Evolutionary conservation across 2,113 vertebrate species (phyloP).

Genomic region (Salvelinus fontinalis): DNA sequence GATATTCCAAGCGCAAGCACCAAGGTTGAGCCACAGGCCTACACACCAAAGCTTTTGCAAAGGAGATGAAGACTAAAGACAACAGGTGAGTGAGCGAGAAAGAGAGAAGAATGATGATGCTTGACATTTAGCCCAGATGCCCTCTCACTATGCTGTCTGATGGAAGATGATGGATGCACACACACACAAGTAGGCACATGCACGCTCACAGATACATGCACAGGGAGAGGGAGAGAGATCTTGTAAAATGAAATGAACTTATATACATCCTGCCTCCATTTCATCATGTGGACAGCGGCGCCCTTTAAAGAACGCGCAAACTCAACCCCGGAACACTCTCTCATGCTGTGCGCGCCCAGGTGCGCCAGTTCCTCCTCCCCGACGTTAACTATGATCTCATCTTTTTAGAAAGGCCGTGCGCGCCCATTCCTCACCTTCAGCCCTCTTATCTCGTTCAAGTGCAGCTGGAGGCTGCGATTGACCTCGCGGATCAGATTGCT

Average conservation of each 20-base stretch:
- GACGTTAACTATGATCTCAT: constrained; percentile 66
- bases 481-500: constrained; percentile 98
- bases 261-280: background rate
- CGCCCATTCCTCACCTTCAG: constrained; percentile 85
- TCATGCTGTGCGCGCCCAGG: constrained; percentile 56
- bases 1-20: background rate
- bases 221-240: too few relatives aligned
- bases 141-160: background rate
- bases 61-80: background rate
- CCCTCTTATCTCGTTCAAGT: constrained; percentile 95
- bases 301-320: constrained; percentile 19
- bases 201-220: background rate
- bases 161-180: background rate
- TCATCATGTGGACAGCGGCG: background rate
- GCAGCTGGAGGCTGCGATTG: constrained; percentile 95
- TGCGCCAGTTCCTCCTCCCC: constrained; percentile 31
- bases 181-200: background rate
- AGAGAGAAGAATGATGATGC: background rate
- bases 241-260: too few relatives aligned
- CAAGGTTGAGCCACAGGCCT: background rate
- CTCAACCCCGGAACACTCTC: constrained; percentile 20
- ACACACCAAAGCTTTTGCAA: background rate
- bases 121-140: background rate
- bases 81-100: background rate
- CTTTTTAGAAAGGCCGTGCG: constrained; percentile 30